Conservation (phyloP, 2,797 vertebrate species). For the Anableps anableps region DNA sequence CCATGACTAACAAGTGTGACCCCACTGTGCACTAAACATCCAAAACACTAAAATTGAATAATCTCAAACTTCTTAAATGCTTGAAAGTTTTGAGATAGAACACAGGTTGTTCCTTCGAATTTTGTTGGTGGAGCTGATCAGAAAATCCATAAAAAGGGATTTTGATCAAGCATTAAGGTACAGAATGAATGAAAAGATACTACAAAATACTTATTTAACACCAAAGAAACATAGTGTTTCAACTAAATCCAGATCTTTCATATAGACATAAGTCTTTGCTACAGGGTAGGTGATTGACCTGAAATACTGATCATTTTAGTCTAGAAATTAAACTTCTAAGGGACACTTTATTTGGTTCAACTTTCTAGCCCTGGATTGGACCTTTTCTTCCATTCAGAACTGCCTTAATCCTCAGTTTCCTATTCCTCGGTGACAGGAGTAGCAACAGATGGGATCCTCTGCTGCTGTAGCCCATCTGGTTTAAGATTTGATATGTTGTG, state of each 20-base stretch:
- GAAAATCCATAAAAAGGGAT: conserved; percentile 3
- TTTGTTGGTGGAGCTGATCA: conserved; percentile 4
- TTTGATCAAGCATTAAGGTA: conserved; percentile 10
- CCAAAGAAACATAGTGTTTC: conserved; percentile 13
- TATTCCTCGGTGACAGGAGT: too few species aligned
- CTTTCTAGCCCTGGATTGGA: neutral
- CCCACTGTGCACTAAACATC: conserved; percentile 1
- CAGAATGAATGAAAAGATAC: conserved; percentile 10
- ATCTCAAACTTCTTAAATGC: conserved; percentile 21
- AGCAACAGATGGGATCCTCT: too few species aligned
- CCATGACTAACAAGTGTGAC: conserved; percentile 10
- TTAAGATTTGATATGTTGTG: too few species aligned
- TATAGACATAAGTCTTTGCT: neutral
- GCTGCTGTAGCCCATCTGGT: too few species aligned
- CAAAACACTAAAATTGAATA: conserved; percentile 8
- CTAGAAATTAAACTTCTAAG: too few species aligned
- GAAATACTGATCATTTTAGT: neutral
- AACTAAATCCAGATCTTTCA: conserved; percentile 6
- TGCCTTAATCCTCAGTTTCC: neutral
- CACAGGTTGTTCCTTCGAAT: conserved; percentile 16
- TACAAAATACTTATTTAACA: conserved; percentile 14
- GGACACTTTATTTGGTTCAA: neutral
- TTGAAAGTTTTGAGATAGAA: conserved; percentile 22
- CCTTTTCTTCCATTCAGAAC: neutral
- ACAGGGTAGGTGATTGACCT: conserved; percentile 1